phyloP scores from a whole-genome alignment of 1,140 invertebrate genomes.

The Macrostomum lignano region DNA sequence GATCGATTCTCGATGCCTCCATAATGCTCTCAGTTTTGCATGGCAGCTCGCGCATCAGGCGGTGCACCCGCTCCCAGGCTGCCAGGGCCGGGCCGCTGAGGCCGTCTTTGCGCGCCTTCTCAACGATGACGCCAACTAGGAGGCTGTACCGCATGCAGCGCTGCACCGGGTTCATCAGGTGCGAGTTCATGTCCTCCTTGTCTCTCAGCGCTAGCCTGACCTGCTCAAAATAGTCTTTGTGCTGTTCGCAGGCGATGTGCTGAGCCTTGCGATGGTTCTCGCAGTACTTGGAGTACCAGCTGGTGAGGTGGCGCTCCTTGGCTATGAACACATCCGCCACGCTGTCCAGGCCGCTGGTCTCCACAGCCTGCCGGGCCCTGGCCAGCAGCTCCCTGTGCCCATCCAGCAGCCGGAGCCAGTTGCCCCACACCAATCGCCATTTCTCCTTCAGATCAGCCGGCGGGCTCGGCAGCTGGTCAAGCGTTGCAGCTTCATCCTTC shows the following conservation, averaged over 20 bases:
- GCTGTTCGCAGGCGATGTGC: neutral
- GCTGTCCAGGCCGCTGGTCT: neutral
- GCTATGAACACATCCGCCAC: slow-evolving; percentile 2
- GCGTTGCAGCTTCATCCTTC: neutral
- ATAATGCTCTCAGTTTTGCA: no score
- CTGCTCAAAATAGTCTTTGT: slow-evolving; percentile 4
- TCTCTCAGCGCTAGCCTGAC: neutral
- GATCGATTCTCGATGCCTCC: no score
- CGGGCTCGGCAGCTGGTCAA: neutral
- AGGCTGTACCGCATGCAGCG: slow-evolving; percentile 3
- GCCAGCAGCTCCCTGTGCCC: slow-evolving; percentile 1
- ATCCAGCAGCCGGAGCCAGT: slow-evolving; percentile 3
- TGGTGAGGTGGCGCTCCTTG: neutral
- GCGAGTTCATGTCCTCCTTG: slow-evolving; percentile 4
- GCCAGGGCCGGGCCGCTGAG: no score
- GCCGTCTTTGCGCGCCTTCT: no score
- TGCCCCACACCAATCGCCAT: slow-evolving; percentile 5
- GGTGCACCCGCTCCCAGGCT: no score
- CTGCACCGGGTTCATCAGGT: slow-evolving; percentile 5
- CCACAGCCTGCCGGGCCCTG: neutral
- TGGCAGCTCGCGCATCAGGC: no score
- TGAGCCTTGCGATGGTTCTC: slow-evolving; percentile 5
- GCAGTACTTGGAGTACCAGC: slow-evolving; percentile 4
- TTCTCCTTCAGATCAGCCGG: neutral
- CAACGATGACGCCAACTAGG: slow-evolving; percentile 3